These are phyloP conservation scores for Oscheius sp. DNA, from an alignment of 1,140 invertebrate genomes.

Conservation along the genomic window DNA sequence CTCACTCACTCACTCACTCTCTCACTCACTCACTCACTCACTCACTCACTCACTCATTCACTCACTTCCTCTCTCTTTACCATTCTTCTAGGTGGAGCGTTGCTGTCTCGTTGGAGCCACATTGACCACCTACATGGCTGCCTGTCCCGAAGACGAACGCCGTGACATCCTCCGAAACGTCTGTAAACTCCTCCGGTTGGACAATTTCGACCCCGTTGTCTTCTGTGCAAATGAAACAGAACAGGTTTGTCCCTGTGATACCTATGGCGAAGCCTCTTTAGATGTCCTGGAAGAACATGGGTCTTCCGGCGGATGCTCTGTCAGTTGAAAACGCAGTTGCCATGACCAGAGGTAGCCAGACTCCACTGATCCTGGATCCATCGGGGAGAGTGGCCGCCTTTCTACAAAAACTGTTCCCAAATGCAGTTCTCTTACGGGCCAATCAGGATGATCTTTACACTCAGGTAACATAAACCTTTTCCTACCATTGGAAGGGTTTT, in stretches of 20 bases:
- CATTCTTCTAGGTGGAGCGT: conserved; percentile 64
- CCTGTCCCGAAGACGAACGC: conserved; percentile 71
- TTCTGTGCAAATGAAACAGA: conserved; percentile 50
- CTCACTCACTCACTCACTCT: too few species aligned
- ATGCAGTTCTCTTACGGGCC: conserved; percentile 18
- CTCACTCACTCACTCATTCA: too few species aligned
- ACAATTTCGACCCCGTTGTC: conserved; percentile 42
- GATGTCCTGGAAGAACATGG: conserved; percentile 67
- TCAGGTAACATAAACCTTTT: conserved; percentile 34
- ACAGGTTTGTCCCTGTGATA: conserved; percentile 22
- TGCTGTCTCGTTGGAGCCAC: conserved; percentile 73
- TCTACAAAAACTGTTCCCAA: conserved; percentile 68
- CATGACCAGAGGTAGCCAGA: conserved; percentile 67
- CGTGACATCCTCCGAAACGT: conserved; percentile 59
- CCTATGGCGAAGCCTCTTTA: not conserved
- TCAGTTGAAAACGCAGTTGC: conserved; percentile 80
- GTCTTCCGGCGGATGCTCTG: conserved; percentile 75
- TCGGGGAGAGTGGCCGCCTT: conserved; percentile 79
- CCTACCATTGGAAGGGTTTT: not conserved
- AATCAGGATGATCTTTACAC: conserved; percentile 49
- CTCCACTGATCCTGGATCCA: conserved; percentile 82
- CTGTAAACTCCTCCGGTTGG: conserved; percentile 54
- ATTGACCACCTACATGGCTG: conserved; percentile 75
- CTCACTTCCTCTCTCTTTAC: too few species aligned
- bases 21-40: too few species aligned